Conservation (phyloP, 2,797 vertebrate species). For the Lepidocolaptes lacrymiger region DNA sequence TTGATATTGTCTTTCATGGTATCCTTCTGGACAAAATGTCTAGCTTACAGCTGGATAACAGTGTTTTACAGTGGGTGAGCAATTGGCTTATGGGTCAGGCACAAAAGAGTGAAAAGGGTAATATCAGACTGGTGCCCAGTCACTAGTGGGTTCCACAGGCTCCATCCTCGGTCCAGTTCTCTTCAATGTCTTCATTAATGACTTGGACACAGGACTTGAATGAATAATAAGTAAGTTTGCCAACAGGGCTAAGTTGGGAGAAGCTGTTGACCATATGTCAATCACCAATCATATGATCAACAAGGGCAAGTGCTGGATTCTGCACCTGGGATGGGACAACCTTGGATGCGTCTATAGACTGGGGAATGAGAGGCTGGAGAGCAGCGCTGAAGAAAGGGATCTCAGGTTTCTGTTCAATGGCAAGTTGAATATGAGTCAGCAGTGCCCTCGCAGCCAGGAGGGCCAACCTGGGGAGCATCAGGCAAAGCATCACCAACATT, state of each 20-base stretch:
- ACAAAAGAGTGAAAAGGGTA: too few species aligned
- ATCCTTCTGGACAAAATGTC: not conserved
- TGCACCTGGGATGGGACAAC: not conserved
- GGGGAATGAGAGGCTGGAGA: not conserved
- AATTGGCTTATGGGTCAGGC: not conserved
- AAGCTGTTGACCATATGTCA: not conserved
- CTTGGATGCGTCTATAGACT: not conserved
- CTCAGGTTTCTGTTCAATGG: not conserved
- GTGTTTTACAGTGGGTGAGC: not conserved
- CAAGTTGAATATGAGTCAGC: not conserved
- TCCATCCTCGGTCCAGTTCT: too few species aligned
- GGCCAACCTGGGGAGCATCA: not conserved
- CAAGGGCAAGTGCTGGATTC: not conserved
- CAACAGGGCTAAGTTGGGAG: not conserved
- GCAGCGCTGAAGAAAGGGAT: not conserved
- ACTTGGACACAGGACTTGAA: not conserved
- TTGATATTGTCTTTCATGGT: not conserved
- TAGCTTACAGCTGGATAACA: not conserved
- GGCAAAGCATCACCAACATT: not conserved
- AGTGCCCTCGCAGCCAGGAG: not conserved
- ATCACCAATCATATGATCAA: not conserved
- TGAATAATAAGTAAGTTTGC: not conserved
- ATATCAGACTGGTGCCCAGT: not conserved
- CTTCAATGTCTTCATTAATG: not conserved
- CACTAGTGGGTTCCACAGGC: not conserved